These are phyloP conservation scores for Hoplostethus atlanticus DNA, from an alignment of 2,797 vertebrate genomes.

Conservation along the genomic window DNA sequence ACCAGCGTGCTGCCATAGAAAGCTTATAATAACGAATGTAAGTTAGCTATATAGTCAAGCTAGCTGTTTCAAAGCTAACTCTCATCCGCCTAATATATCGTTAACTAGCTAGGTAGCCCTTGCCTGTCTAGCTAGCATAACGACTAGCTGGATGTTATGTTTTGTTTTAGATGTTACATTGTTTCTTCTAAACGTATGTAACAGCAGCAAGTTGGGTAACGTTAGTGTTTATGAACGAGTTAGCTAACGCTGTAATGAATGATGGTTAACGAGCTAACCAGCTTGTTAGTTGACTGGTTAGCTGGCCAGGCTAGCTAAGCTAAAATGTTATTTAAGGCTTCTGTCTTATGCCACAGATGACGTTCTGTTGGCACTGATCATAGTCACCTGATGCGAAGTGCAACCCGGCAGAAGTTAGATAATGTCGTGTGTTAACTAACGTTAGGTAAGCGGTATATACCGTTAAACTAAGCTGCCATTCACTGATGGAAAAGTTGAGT, in stretches of 20 bases:
- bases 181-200: too few species aligned
- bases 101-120: too few species aligned
- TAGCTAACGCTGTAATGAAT: neutral
- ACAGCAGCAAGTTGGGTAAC: too few species aligned
- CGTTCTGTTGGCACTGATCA: neutral
- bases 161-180: neutral
- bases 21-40: neutral
- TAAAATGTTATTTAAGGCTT: neutral
- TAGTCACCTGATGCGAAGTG: neutral
- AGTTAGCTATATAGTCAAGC: slow-evolving; percentile 17
- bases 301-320: neutral
- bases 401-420: too few species aligned
- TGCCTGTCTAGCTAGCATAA: too few species aligned
- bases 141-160: neutral
- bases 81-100: neutral
- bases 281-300: neutral
- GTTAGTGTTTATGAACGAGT: too few species aligned
- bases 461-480: neutral
- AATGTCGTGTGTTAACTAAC: too few species aligned
- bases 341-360: neutral
- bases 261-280: neutral
- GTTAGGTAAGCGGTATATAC: too few species aligned
- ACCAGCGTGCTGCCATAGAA: neutral
- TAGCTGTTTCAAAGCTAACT: slow-evolving; percentile 2
- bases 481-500: neutral